Conservation (phyloP, 2,113 vertebrate genomes). For the Vombatus ursinus region DNA sequence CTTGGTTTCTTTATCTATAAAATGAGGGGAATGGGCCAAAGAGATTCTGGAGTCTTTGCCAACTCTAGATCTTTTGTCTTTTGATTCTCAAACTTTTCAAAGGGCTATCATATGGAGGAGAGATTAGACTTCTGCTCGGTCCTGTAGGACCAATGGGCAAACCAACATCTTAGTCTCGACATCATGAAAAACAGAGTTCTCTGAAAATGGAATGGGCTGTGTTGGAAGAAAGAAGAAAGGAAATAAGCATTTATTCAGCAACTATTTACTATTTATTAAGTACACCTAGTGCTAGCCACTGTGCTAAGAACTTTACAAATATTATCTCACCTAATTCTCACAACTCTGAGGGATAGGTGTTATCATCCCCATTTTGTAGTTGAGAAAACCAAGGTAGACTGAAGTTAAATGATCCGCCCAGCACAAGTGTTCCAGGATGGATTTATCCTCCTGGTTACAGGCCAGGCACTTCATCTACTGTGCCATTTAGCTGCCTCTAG, state of each 20-base stretch:
- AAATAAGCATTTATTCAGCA: background rate
- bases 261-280: background rate
- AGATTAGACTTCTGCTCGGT: background rate
- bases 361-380: background rate
- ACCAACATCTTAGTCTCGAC: background rate
- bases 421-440: background rate
- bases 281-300: background rate
- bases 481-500: background rate
- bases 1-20: background rate
- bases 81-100: background rate
- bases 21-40: background rate
- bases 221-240: background rate
- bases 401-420: background rate
- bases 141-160: background rate
- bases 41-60: background rate
- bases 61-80: background rate
- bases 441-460: background rate
- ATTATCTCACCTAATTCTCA: background rate
- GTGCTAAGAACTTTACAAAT: background rate
- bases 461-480: background rate
- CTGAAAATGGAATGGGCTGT: background rate
- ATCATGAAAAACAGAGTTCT: background rate
- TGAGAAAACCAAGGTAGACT: background rate
- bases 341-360: background rate
- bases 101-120: background rate